Percentiles rank a stretch among this genome's conserved stretches.
phyloP scores from a whole-genome alignment of 2,888 invertebrate genomes.

The Sarcophaga rosellei region DNA sequence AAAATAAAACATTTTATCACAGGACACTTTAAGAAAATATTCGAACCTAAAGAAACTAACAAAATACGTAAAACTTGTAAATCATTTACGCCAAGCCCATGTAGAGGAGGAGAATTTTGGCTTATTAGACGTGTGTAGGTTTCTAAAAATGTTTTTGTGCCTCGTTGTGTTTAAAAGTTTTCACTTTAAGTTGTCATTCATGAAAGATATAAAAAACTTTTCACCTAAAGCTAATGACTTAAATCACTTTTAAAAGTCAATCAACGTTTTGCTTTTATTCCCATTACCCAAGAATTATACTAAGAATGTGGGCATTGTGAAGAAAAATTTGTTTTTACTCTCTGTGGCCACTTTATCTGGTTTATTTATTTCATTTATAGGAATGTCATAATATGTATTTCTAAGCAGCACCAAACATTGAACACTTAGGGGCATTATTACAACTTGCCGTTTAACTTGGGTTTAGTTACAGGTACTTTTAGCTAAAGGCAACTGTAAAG shows the following conservation, averaged over 20 bases:
- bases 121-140: neutral
- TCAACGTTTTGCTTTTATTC: constrained; percentile 66
- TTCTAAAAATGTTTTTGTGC: neutral
- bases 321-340: too few relatives aligned
- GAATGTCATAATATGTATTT: too few relatives aligned
- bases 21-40: constrained; percentile 16
- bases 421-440: too few relatives aligned
- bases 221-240: constrained; percentile 70
- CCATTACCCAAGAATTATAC: neutral
- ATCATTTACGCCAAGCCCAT: constrained; percentile 23
- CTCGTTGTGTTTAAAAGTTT: constrained; percentile 1
- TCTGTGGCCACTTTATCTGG: too few relatives aligned
- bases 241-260: constrained; percentile 74
- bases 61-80: neutral
- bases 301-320: neutral
- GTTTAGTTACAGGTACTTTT: too few relatives aligned
- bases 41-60: neutral
- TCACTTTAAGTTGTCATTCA: constrained; percentile 26
- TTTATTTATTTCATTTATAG: too few relatives aligned
- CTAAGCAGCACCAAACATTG: too few relatives aligned
- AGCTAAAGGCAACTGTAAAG: too few relatives aligned
- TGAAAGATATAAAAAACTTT: constrained; percentile 39
- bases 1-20: constrained; percentile 31
- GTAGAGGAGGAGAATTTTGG: neutral
- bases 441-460: too few relatives aligned